These are phyloP conservation scores for Chrysolina haemoptera DNA, from an alignment of 2,888 invertebrate genomes.

Conservation along the genomic window DNA sequence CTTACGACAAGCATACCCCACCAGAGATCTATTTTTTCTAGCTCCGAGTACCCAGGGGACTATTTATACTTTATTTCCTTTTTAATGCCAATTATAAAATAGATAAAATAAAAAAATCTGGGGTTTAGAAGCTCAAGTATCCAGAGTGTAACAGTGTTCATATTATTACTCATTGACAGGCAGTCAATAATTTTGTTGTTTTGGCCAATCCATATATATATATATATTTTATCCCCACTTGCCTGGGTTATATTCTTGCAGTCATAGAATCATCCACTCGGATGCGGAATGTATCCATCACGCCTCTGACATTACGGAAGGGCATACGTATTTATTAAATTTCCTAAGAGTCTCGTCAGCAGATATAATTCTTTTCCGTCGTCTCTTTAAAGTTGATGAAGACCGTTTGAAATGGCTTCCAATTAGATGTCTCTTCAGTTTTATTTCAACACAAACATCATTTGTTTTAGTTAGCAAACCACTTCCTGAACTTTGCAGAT, in stretches of 20 bases:
- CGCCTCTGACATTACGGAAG: neutral
- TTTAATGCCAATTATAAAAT: too few relatives aligned
- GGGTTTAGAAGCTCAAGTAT: too few relatives aligned
- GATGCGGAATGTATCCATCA: slow-evolving; percentile 15
- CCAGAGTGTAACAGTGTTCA: too few relatives aligned
- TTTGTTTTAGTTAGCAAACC: slow-evolving; percentile 47
- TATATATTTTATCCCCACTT: too few relatives aligned
- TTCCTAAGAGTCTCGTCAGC: slow-evolving; percentile 3
- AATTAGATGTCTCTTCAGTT: slow-evolving; percentile 38
- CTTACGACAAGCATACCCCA: too few relatives aligned
- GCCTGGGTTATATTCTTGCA: neutral
- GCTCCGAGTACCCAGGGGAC: too few relatives aligned
- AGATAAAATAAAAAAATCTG: too few relatives aligned
- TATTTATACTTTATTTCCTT: too few relatives aligned
- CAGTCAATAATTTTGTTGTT: too few relatives aligned
- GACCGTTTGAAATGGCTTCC: slow-evolving; percentile 35
- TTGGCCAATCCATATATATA: too few relatives aligned
- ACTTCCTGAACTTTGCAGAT: slow-evolving; percentile 35
- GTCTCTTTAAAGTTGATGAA: slow-evolving; percentile 35
- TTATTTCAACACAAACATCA: slow-evolving; percentile 43
- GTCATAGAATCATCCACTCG: neutral
- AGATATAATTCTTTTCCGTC: slow-evolving; percentile 35
- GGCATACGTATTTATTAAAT: slow-evolving; percentile 17
- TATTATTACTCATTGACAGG: too few relatives aligned
- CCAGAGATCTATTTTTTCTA: too few relatives aligned